Percentiles rank a stretch among this genome's conserved stretches.
These are phyloP conservation scores for Helostoma temminkii DNA, from an alignment of 2,797 vertebrate genomes.

Conservation along the genomic window DNA sequence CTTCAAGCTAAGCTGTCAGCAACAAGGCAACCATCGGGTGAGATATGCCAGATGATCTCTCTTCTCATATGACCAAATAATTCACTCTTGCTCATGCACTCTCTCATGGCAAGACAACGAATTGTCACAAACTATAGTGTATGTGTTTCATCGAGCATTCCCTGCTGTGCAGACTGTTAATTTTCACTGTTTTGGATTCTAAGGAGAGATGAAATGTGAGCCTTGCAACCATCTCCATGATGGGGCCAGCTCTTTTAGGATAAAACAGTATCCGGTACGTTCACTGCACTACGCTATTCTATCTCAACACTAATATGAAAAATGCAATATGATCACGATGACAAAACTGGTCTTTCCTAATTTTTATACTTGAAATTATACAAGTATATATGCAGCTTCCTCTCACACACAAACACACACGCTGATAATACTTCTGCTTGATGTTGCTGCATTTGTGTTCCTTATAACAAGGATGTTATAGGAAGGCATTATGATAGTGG, in stretches of 20 bases:
- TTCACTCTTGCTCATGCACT: neutral
- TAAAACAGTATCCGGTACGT: slow-evolving; percentile 84
- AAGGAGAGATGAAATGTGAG: slow-evolving; percentile 86
- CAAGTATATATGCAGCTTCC: slow-evolving; percentile 43
- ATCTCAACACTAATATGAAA: neutral
- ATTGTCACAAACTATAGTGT: neutral
- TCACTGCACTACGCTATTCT: neutral
- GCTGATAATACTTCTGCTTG: slow-evolving; percentile 37
- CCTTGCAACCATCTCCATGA: slow-evolving; percentile 86
- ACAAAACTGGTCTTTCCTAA: slow-evolving; percentile 12
- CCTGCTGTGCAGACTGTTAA: slow-evolving; percentile 1
- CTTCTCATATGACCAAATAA: neutral
- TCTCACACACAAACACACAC: slow-evolving; percentile 33
- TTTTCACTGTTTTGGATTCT: slow-evolving; percentile 65
- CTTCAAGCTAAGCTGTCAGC: slow-evolving; percentile 84
- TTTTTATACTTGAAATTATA: slow-evolving; percentile 19
- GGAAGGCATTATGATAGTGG: neutral
- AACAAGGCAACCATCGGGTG: slow-evolving; percentile 78
- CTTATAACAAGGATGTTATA: slow-evolving; percentile 23
- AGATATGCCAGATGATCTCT: slow-evolving; percentile 6
- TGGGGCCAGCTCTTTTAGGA: slow-evolving; percentile 84
- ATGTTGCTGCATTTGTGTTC: slow-evolving; percentile 19
- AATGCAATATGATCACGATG: slow-evolving; percentile 13
- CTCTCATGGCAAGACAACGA: neutral
- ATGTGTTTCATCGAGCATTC: neutral